phyloP scores from a whole-genome alignment of 1,140 invertebrate species.

The Arctopsyche grandis region DNA sequence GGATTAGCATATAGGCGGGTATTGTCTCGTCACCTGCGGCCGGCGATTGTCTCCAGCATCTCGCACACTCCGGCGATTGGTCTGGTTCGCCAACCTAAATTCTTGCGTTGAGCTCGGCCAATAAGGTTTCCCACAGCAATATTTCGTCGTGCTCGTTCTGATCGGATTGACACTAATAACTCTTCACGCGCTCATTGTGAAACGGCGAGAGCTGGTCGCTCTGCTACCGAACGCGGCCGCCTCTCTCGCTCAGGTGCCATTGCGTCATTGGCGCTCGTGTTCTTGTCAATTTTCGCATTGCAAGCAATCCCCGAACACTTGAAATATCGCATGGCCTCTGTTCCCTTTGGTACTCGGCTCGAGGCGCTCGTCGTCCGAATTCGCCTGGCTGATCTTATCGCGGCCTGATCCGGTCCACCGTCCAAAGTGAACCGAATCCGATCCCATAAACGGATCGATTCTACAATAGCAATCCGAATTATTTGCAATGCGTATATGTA shows the following conservation, averaged over 20 bases:
- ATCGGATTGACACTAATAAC: conserved; percentile 53
- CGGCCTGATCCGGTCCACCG: too few relatives aligned
- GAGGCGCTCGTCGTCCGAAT: background rate
- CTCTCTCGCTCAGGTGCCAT: conserved; percentile 30
- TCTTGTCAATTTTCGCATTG: conserved; percentile 18
- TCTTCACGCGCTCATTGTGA: conserved; percentile 51
- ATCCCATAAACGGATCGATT: too few relatives aligned
- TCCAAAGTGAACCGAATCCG: too few relatives aligned
- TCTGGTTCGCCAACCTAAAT: conserved; percentile 35
- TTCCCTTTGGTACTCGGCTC: background rate
- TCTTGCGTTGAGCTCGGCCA: conserved; percentile 26
- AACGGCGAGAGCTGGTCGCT: conserved; percentile 37
- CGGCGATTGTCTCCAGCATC: background rate
- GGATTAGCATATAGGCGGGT: too few relatives aligned
- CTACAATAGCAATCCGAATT: too few relatives aligned
- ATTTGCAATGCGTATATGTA: too few relatives aligned
- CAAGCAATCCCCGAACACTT: background rate
- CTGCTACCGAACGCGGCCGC: conserved; percentile 20
- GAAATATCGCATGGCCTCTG: too few relatives aligned
- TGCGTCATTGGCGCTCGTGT: conserved; percentile 21
- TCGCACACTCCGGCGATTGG: background rate
- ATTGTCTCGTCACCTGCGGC: too few relatives aligned
- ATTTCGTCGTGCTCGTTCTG: conserved; percentile 52
- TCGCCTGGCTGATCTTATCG: background rate
- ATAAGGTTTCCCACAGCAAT: conserved; percentile 50